Conservation (phyloP, 2,888 invertebrate species). For the Drosophila meridionalis region DNA sequence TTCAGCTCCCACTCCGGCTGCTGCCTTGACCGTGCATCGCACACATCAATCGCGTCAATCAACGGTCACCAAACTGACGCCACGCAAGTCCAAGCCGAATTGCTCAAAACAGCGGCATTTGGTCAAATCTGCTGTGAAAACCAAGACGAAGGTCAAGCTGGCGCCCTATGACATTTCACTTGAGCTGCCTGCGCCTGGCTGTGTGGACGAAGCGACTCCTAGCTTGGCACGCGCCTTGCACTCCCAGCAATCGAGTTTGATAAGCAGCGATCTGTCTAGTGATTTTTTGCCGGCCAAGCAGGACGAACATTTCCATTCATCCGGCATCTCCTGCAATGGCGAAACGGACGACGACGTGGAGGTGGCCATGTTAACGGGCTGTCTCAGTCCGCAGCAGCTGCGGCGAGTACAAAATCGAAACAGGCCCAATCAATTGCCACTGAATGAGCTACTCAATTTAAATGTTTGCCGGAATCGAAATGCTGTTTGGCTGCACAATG, state of each 20-base stretch:
- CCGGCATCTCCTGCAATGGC: slow-evolving; percentile 84
- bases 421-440: slow-evolving; percentile 34
- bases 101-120: slow-evolving; percentile 71
- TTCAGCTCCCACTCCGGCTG: slow-evolving; percentile 7
- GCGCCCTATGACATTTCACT: slow-evolving; percentile 69
- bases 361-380: slow-evolving; percentile 78
- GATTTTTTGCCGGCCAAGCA: slow-evolving; percentile 12
- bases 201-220: slow-evolving; percentile 29
- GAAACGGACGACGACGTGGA: slow-evolving; percentile 83
- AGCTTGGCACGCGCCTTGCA: slow-evolving; percentile 66
- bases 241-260: slow-evolving; percentile 70
- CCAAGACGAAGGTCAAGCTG: slow-evolving; percentile 72
- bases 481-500: slow-evolving; percentile 81
- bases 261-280: slow-evolving; percentile 67
- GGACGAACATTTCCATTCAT: slow-evolving; percentile 82
- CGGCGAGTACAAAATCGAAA: slow-evolving; percentile 45
- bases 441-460: slow-evolving; percentile 79
- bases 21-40: slow-evolving; percentile 37
- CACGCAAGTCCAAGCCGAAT: slow-evolving; percentile 65
- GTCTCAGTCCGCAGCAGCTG: slow-evolving; percentile 57
- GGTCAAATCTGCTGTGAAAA: slow-evolving; percentile 54
- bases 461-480: slow-evolving; percentile 84
- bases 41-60: slow-evolving; percentile 66
- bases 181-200: slow-evolving; percentile 57
- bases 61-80: slow-evolving; percentile 72